A percentile compares a stretch with the other conserved stretches of the same genome.
phyloP scores from a whole-genome alignment of 1,140 invertebrate genomes.

The Akabosia matsudoensis region DNA sequence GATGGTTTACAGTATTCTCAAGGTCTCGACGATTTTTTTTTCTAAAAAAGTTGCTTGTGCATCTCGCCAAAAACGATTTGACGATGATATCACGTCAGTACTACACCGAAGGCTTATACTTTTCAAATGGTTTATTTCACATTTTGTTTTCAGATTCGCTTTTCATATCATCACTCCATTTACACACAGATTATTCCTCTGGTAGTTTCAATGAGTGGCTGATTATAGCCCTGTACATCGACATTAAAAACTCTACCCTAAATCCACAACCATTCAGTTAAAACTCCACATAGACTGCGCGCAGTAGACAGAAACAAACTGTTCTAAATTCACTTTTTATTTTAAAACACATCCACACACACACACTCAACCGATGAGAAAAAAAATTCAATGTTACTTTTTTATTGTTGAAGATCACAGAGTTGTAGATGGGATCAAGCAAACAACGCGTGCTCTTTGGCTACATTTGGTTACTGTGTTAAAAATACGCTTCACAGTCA shows the following conservation, averaged over 20 bases:
- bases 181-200: neutral
- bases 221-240: no score
- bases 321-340: slow-evolving; percentile 17
- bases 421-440: no score
- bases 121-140: no score
- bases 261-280: no score
- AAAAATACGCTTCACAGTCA: no score
- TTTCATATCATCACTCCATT: neutral
- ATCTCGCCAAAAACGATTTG: neutral
- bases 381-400: slow-evolving; percentile 20
- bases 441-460: neutral
- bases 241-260: no score
- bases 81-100: no score
- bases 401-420: neutral
- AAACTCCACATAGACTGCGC: no score
- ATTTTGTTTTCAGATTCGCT: neutral
- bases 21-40: neutral
- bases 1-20: neutral
- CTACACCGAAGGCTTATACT: no score
- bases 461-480: no score
- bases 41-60: neutral
- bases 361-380: no score
- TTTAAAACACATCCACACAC: neutral
- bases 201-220: no score
- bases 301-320: slow-evolving; percentile 2